Evolutionary conservation across 2,797 vertebrate genomes (phyloP), one percentile per base, ranked within the genome.

Genomic region (Meriones psammophilus): DNA sequence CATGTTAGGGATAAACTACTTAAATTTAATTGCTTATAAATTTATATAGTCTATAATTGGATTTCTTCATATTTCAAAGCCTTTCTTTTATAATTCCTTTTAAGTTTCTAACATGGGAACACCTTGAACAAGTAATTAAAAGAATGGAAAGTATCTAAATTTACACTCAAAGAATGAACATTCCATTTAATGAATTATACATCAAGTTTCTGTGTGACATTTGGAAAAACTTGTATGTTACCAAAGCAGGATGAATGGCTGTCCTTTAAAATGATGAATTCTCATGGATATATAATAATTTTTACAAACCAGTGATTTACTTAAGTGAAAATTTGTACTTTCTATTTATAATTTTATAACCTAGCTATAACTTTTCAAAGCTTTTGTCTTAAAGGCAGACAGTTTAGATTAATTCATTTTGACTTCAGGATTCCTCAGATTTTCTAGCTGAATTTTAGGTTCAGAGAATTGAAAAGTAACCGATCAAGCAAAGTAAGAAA

Each of bases 1-100:
- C 89, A 74, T 91, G 96, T 96, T 94, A 96, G 28, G 89, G 94
- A 94, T 96, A 64, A 24, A 97, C 96, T 86, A 94, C 89, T 98
- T 96, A 95, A 89, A 95, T 92, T 95, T 95, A 89, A 96, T 92
- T 96, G 28, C 74, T 97, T 95, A 79, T 86, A 68, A 96, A 96
- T 93, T 98, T 83, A 93, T 24, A 56, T 81, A 95, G 6, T 74
- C n/a, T 8, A 89, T 80, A 91, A 86, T 42, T 87, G 36, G 56
- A 92, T 96, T 97, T 98, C 90, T 56, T 33, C 42, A 64, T 95
- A 91, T 95, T 95, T 92, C 78, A 69, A 58, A 95, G 1, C 26
- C 90, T 73, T 84, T 97, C 74, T 96, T 97, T 36, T 17, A 94
- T 97, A 76, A 68, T 2, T 94, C 74, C 77, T 15, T 18, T 15